Conservation (phyloP, 2,797 vertebrate genomes). For the Catamblyrhynchus diadema region DNA sequence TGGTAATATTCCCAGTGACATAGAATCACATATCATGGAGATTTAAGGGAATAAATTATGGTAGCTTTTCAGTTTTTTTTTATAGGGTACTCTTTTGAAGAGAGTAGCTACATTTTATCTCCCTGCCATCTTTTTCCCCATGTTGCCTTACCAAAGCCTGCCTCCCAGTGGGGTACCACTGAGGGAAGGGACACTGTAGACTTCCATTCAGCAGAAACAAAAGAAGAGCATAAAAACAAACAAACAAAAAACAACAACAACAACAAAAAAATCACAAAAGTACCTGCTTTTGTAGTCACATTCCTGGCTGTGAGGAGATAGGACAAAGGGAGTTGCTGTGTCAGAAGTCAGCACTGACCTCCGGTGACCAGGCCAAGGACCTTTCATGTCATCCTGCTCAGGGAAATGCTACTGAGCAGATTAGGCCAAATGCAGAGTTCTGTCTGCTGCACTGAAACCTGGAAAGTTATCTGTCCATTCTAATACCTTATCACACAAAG, state of each 20-base stretch:
- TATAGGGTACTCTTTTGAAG: background rate
- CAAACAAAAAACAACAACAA: background rate
- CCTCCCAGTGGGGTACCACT: background rate
- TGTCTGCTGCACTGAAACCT: background rate
- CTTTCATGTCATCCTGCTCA: background rate
- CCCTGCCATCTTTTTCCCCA: background rate
- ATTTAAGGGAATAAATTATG: background rate
- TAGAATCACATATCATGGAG: background rate
- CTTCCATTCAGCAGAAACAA: background rate
- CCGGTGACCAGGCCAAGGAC: background rate
- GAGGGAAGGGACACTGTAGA: background rate
- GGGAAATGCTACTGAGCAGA: background rate
- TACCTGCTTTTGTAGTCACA: background rate
- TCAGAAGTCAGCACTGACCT: background rate
- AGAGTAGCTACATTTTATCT: background rate
- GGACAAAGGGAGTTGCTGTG: background rate
- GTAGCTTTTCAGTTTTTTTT: background rate
- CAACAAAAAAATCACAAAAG: background rate
- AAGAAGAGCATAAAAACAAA: background rate
- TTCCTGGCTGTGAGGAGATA: background rate
- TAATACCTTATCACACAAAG: background rate
- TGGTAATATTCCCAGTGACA: background rate
- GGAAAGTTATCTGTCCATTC: background rate
- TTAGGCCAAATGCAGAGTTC: background rate
- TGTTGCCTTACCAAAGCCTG: background rate